Percentiles rank a stretch among this genome's conserved stretches.
phyloP scores from a whole-genome alignment of 2,888 invertebrate species.

The Eupithecia abbreviata region DNA sequence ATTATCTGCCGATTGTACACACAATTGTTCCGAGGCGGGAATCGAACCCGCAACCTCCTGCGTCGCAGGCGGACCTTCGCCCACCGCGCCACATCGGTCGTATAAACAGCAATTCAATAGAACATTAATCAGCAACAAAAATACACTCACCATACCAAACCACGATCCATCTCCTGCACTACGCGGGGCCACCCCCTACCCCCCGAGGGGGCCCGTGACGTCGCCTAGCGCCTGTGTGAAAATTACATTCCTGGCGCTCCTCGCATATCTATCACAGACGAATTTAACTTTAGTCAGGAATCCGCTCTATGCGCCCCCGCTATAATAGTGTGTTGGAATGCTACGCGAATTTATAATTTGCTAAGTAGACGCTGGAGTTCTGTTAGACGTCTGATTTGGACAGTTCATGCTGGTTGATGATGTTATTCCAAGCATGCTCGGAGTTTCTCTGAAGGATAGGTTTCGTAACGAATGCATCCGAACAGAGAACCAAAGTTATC shows the following conservation, averaged over 20 bases:
- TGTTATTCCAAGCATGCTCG: too few relatives aligned
- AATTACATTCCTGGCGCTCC: constrained; percentile 83
- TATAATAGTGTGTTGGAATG: constrained; percentile 1
- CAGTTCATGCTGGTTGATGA: too few relatives aligned
- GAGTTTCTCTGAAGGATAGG: too few relatives aligned
- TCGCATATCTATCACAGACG: constrained; percentile 84
- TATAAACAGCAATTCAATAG: not conserved
- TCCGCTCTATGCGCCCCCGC: constrained; percentile 34
- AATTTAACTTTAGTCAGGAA: constrained; percentile 80
- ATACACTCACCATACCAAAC: constrained; percentile 11
- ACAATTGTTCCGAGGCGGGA: too few relatives aligned
- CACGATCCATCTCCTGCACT: constrained; percentile 43
- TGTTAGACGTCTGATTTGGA: not conserved
- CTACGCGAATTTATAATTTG: constrained; percentile 10
- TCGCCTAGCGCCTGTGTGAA: constrained; percentile 81
- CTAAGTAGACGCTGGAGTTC: not conserved
- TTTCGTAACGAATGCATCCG: too few relatives aligned
- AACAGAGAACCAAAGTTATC: too few relatives aligned
- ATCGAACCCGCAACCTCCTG: too few relatives aligned
- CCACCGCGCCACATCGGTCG: too few relatives aligned
- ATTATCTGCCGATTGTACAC: too few relatives aligned
- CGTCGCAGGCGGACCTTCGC: too few relatives aligned
- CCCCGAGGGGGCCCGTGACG: constrained; percentile 63
- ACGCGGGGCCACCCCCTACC: constrained; percentile 52
- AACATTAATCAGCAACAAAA: constrained; percentile 6